Evolutionary conservation across 1,140 invertebrate species (phyloP).

Genomic region (Aphaenogaster rudis): DNA sequence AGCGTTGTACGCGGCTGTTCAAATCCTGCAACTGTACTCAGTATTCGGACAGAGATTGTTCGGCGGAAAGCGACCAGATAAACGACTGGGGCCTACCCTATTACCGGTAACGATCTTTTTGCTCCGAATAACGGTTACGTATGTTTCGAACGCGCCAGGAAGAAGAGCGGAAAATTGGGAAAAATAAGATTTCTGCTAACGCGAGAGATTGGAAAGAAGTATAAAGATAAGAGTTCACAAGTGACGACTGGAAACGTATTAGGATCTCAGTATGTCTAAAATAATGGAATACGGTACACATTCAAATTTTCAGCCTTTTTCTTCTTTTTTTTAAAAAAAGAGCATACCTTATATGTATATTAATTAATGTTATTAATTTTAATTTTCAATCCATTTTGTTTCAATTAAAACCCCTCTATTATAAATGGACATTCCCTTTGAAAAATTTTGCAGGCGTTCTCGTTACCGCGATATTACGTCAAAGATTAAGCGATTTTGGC

Average conservation of each 20-base stretch:
- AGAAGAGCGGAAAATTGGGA: constrained; percentile 48
- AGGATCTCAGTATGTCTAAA: not conserved
- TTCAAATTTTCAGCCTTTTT: not conserved
- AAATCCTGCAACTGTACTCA: constrained; percentile 62
- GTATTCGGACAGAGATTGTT: constrained; percentile 60
- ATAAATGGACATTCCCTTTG: constrained; percentile 28
- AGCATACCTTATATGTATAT: not conserved
- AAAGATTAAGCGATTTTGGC: constrained; percentile 24
- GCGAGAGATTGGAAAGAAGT: constrained; percentile 14
- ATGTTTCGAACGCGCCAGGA: constrained; percentile 42
- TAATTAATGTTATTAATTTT: constrained; percentile 1
- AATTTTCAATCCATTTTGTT: constrained; percentile 17
- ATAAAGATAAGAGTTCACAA: constrained; percentile 8
- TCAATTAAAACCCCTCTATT: constrained; percentile 6
- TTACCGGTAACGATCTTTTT: constrained; percentile 74
- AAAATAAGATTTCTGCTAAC: constrained; percentile 32
- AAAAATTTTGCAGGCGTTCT: not conserved
- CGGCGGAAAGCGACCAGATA: constrained; percentile 48
- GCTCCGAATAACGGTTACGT: constrained; percentile 63
- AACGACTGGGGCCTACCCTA: constrained; percentile 56
- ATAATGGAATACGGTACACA: not conserved
- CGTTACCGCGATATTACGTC: not conserved
- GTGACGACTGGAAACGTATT: not conserved
- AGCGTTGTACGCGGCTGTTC: constrained; percentile 40
- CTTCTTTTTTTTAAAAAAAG: not conserved